These are phyloP conservation scores for Cyprichromis sp. DNA, from an alignment of 2,113 vertebrate genomes.

Conservation along the genomic window DNA sequence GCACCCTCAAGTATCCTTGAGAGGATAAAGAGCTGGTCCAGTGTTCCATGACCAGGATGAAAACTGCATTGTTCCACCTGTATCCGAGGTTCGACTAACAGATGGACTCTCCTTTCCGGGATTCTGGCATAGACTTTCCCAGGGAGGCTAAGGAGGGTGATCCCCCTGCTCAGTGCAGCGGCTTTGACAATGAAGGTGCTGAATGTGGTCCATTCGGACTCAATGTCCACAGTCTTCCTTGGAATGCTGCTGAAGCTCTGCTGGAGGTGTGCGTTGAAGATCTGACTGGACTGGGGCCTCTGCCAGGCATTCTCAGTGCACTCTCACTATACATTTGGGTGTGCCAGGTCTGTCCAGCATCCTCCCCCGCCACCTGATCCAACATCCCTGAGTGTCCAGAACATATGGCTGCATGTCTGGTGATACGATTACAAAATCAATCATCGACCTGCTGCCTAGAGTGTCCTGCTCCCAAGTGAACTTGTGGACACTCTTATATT, in stretches of 20 bases:
- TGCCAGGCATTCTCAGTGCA: neutral
- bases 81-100: neutral
- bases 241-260: neutral
- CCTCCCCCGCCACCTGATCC: neutral
- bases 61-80: neutral
- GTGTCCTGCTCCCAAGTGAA: neutral
- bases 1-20: neutral
- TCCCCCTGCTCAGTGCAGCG: neutral
- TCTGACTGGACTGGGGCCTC: neutral
- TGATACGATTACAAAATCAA: neutral
- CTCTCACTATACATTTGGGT: neutral
- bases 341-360: neutral
- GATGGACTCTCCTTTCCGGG: neutral
- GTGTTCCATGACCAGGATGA: neutral
- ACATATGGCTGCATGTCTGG: neutral
- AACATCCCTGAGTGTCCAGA: neutral
- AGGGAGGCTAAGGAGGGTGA: neutral
- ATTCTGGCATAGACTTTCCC: neutral
- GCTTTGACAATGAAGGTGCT: neutral
- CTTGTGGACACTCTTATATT: neutral
- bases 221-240: neutral
- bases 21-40: neutral
- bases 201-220: neutral
- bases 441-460: neutral
- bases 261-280: neutral